Percentiles rank a stretch among this genome's conserved stretches.
These are phyloP conservation scores for Hypocryptadius cinnamomeus DNA, from an alignment of 2,113 vertebrate species.

Conservation along the genomic window DNA sequence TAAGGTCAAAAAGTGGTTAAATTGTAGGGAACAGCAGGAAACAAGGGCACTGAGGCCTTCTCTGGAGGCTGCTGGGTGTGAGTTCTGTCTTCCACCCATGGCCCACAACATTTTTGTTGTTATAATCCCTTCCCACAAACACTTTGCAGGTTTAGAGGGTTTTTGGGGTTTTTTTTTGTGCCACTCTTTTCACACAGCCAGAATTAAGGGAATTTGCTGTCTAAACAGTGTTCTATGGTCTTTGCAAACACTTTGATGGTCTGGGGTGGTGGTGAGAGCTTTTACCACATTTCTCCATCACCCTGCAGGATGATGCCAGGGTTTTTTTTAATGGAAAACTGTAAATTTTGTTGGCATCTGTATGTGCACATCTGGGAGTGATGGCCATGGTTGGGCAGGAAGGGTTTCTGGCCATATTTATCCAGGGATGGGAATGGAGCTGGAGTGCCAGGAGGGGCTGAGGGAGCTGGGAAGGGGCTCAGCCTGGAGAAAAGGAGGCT, in stretches of 20 bases:
- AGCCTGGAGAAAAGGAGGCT: neutral
- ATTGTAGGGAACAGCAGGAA: neutral
- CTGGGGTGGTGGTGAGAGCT: neutral
- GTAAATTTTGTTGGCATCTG: neutral
- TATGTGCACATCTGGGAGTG: neutral
- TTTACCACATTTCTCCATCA: neutral
- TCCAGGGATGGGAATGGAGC: accelerated
- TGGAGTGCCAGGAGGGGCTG: neutral
- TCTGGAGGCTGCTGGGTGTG: neutral
- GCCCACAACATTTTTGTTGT: neutral
- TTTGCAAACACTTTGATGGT: neutral
- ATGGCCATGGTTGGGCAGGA: neutral
- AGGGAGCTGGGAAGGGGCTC: neutral
- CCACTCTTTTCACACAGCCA: neutral
- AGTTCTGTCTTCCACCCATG: neutral
- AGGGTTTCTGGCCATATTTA: neutral
- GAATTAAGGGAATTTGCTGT: neutral
- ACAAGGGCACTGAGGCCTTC: neutral
- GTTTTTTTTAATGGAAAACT: neutral
- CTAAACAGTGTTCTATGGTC: neutral
- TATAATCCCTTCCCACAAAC: neutral
- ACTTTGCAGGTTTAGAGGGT: neutral
- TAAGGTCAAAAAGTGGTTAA: neutral
- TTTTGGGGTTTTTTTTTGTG: neutral
- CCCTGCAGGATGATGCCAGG: accelerated